These are phyloP conservation scores for Hemibagrus wyckioides DNA, from an alignment of 2,113 vertebrate species.

Conservation along the genomic window DNA sequence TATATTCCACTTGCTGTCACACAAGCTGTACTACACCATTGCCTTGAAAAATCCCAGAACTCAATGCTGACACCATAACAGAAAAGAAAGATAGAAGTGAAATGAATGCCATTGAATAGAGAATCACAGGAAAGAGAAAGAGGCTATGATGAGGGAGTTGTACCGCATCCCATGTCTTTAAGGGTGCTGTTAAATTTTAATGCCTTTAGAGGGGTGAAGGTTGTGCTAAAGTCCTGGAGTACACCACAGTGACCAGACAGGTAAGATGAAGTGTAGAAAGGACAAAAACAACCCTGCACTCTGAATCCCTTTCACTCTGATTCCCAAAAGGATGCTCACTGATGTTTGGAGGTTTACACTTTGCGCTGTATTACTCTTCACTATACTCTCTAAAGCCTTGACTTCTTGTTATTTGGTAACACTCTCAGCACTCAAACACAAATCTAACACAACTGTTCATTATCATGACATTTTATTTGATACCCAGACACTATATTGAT, in stretches of 20 bases:
- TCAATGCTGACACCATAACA: not conserved
- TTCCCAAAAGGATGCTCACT: not conserved
- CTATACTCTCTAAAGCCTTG: not conserved
- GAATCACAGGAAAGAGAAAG: not conserved
- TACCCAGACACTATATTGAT: not conserved
- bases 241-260: constrained; percentile 7
- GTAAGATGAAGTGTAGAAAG: not conserved
- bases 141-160: constrained; percentile 6
- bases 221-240: not conserved
- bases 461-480: not conserved
- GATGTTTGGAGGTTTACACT: not conserved
- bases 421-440: not conserved
- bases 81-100: not conserved
- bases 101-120: not conserved
- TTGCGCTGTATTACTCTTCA: not conserved
- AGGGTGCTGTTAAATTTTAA: constrained; percentile 42
- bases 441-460: not conserved
- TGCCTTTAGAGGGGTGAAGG: constrained; percentile 23
- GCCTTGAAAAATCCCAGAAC: not conserved
- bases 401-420: not conserved
- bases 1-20: not conserved
- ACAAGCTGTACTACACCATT: not conserved
- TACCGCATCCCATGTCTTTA: constrained; percentile 20
- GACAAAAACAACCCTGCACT: constrained; percentile 9
- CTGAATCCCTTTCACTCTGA: constrained; percentile 23